Percentiles rank a stretch among this genome's conserved stretches.
These are phyloP conservation scores for Congeria kusceri DNA, from an alignment of 2,888 invertebrate species.

Conservation along the genomic window DNA sequence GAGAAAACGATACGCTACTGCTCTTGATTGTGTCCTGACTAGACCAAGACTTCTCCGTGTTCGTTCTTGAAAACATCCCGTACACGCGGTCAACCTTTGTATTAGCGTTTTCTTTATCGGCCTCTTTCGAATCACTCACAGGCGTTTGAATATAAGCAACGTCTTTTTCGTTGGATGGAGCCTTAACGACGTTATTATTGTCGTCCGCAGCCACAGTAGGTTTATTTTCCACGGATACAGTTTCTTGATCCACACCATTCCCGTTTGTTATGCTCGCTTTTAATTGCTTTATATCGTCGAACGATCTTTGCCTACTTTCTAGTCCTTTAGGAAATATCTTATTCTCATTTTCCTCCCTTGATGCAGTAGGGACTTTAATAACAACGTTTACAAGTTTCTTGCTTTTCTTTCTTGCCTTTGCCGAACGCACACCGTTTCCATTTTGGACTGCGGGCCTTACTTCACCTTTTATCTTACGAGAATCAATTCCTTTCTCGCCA, in stretches of 20 bases:
- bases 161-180: not conserved
- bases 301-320: slow-evolving; percentile 15
- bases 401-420: slow-evolving; percentile 11
- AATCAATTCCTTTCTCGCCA: not conserved
- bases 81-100: slow-evolving; percentile 29
- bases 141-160: not conserved
- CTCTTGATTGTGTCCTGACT: slow-evolving; percentile 7
- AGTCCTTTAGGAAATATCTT: slow-evolving; percentile 25
- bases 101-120: not conserved
- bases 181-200: slow-evolving; percentile 11
- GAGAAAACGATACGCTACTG: slow-evolving; percentile 14
- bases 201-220: not conserved
- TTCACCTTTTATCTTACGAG: slow-evolving; percentile 1
- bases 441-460: not conserved
- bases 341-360: slow-evolving; percentile 11
- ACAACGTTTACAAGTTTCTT: slow-evolving; percentile 25
- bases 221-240: not conserved
- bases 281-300: slow-evolving; percentile 26
- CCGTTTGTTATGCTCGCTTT: not conserved
- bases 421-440: slow-evolving; percentile 2
- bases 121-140: not conserved
- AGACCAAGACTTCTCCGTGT: slow-evolving; percentile 26
- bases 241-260: not conserved
- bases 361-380: slow-evolving; percentile 26
- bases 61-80: slow-evolving; percentile 38